Percentiles rank a stretch among this genome's conserved stretches.
Evolutionary conservation across 2,888 invertebrate genomes (phyloP).

Genomic region (Cremastobaeus sp.): DNA sequence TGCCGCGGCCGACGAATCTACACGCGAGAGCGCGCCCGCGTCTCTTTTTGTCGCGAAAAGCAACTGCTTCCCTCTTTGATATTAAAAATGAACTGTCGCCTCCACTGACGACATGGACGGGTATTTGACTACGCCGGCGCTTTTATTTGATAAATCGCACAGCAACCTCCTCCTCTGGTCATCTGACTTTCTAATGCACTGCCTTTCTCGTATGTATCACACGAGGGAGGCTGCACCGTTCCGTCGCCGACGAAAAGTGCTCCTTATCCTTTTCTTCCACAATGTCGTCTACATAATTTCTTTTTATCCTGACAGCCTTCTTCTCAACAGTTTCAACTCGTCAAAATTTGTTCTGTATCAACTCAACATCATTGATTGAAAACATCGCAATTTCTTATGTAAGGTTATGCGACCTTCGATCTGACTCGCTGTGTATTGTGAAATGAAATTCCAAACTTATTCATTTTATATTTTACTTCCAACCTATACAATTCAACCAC

Average conservation of each 20-base stretch:
- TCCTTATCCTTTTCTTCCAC: slow-evolving; percentile 35
- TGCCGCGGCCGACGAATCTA: slow-evolving; percentile 34
- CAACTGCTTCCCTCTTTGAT: slow-evolving; percentile 69
- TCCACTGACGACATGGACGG: slow-evolving; percentile 76
- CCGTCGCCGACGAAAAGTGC: slow-evolving; percentile 30
- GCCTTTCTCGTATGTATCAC: slow-evolving; percentile 68
- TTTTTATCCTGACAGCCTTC: slow-evolving; percentile 20
- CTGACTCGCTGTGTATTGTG: no score
- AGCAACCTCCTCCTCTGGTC: slow-evolving; percentile 74
- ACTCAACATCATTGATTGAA: no score
- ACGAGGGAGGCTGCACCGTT: slow-evolving; percentile 38
- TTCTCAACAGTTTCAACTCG: slow-evolving; percentile 21
- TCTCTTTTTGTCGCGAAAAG: slow-evolving; percentile 64
- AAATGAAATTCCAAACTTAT: no score
- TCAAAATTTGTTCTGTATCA: no score
- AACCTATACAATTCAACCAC: no score
- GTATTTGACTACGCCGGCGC: slow-evolving; percentile 76
- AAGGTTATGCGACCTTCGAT: no score
- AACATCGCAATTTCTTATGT: no score
- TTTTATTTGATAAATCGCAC: slow-evolving; percentile 76
- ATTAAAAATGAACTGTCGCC: slow-evolving; percentile 79
- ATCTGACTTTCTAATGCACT: slow-evolving; percentile 78
- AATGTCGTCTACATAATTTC: slow-evolving; percentile 52
- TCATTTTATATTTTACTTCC: no score
- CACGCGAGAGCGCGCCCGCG: slow-evolving; percentile 30